Evolutionary conservation across 2,797 vertebrate species (phyloP), one percentile per base, ranked within the genome.

Genomic region (Hozukius guyotensis): DNA sequence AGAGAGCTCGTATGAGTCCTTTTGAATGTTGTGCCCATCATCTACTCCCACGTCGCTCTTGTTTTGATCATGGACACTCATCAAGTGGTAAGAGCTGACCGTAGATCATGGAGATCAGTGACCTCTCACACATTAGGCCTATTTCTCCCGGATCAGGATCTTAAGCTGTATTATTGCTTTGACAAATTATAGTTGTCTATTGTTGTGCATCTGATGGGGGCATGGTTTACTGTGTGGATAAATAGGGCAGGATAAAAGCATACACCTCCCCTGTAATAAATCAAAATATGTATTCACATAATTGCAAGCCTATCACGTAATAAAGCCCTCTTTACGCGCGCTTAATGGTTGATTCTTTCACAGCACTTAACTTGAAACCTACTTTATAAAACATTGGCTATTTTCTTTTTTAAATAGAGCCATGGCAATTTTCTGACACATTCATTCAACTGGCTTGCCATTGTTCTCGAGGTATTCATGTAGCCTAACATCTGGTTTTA

Each of bases 381-480:
- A 25, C 49, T 66, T 61, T 53, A 71, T 76, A 63, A 83, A 79
- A 81, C 55, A 73, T 86, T 69, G 34, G 24, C 49, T 70, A 29
- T 16, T 14, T 46, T 38, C 25, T 52, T 65, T 29, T 68, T 38
- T n/a, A 60, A 79, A 69, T n/a, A 46, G 34, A 36, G 29, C 59
- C 20, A 5, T 24, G 2, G 36, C 14, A 73, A 70, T 77, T 87
- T 79, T 71, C 49, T 53, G 42, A n/a, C 65, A 80, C 71, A 61
- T 80, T 89, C 84, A 88, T 87, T 90, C 76, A 93, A 90, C 87
- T 55, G 1, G 12, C 57, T 70, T 32, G n/a, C 78, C 60, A 87
- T 90, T 92, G 85, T 92, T 90, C 80, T 18, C 56, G 57, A 80
- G 63, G 62, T 75, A 85, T 86, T 92, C 78, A 83, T 73, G 73